Conservation (phyloP, 1,140 invertebrate genomes). For the Drosophila burlai region DNA sequence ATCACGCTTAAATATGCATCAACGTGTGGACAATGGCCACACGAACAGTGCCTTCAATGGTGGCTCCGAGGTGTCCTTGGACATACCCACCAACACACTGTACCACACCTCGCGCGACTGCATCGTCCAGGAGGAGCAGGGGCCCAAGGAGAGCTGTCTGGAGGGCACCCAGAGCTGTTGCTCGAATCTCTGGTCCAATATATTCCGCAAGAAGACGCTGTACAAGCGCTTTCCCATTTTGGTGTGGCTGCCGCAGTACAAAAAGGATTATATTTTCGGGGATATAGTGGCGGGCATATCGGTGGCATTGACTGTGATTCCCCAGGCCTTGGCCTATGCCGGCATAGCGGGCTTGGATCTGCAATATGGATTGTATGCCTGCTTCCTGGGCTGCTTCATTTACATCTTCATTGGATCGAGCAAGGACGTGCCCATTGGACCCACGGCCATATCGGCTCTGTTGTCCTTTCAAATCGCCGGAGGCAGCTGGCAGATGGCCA, state of each 20-base stretch:
- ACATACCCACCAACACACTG: constrained; percentile 76
- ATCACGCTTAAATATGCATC: constrained; percentile 29
- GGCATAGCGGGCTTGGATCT: constrained; percentile 92
- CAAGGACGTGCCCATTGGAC: constrained; percentile 95
- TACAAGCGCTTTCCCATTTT: constrained; percentile 90
- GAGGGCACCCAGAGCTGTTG: constrained; percentile 57
- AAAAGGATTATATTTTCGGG: constrained; percentile 87
- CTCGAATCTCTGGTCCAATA: constrained; percentile 70
- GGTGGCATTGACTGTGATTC: constrained; percentile 93
- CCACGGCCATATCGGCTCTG: constrained; percentile 93
- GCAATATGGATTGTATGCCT: constrained; percentile 94
- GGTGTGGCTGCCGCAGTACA: constrained; percentile 91
- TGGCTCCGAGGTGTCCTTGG: constrained; percentile 74
- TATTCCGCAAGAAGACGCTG: constrained; percentile 88
- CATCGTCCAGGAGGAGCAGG: constrained; percentile 68
- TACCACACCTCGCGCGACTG: constrained; percentile 78
- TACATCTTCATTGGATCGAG: constrained; percentile 96
- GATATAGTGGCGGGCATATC: constrained; percentile 95
- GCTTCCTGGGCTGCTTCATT: constrained; percentile 95
- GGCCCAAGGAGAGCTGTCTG: constrained; percentile 31
- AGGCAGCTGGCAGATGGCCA: constrained; percentile 90
- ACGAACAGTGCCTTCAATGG: constrained; percentile 61
- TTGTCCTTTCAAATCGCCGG: constrained; percentile 92
- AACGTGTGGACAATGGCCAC: constrained; percentile 57
- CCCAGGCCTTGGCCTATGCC: constrained; percentile 93